These are phyloP conservation scores for Cyrtodaria siliqua DNA, from an alignment of 2,888 invertebrate species.

Conservation along the genomic window DNA sequence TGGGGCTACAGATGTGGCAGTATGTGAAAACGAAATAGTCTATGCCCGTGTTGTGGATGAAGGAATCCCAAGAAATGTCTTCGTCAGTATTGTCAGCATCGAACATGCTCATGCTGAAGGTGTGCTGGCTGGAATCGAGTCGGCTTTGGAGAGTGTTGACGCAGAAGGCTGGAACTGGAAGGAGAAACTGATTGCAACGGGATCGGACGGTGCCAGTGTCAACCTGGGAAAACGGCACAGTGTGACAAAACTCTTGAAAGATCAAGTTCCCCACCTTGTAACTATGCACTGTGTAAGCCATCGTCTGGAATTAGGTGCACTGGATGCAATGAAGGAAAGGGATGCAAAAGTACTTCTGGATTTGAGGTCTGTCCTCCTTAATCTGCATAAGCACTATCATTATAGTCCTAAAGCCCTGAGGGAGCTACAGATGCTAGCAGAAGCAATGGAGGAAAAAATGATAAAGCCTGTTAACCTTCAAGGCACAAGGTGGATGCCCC, in stretches of 20 bases:
- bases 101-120: slow-evolving; percentile 50
- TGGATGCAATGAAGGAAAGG: slow-evolving; percentile 50
- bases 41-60: slow-evolving; percentile 39
- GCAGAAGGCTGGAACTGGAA: slow-evolving; percentile 20
- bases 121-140: slow-evolving; percentile 33
- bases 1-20: slow-evolving; percentile 45
- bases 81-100: slow-evolving; percentile 35
- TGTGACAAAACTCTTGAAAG: slow-evolving; percentile 41
- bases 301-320: slow-evolving; percentile 49
- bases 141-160: slow-evolving; percentile 37
- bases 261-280: slow-evolving; percentile 35
- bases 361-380: slow-evolving; percentile 42
- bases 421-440: slow-evolving; percentile 48
- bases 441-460: slow-evolving; percentile 50
- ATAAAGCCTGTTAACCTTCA: slow-evolving; percentile 45
- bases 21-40: slow-evolving; percentile 52
- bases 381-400: slow-evolving; percentile 55
- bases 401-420: slow-evolving; percentile 59
- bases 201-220: slow-evolving; percentile 51
- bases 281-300: slow-evolving; percentile 50
- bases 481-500: slow-evolving; percentile 63
- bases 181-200: slow-evolving; percentile 39
- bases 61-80: slow-evolving; percentile 32
- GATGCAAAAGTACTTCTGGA: slow-evolving; percentile 41
- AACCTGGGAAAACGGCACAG: slow-evolving; percentile 43